phyloP scores from a whole-genome alignment of 2,888 invertebrate species.

The Catocala sponsa region DNA sequence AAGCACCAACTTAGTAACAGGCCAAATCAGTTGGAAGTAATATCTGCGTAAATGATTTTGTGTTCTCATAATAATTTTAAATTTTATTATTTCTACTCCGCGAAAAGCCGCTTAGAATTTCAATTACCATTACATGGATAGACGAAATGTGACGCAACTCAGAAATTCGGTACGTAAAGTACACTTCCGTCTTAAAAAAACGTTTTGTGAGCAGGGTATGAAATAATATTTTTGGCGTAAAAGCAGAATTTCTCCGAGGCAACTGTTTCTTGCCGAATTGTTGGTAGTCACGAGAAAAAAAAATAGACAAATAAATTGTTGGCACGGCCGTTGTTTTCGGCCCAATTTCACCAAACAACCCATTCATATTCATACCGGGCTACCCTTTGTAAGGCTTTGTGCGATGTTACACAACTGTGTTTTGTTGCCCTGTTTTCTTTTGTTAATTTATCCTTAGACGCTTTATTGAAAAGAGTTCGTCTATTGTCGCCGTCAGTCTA shows the following conservation, averaged over 20 bases:
- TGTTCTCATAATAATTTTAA: constrained; percentile 5
- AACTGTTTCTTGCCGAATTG: constrained; percentile 34
- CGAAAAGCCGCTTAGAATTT: constrained; percentile 16
- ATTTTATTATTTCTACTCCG: neutral
- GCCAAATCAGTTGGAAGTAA: constrained; percentile 1
- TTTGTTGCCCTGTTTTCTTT: constrained; percentile 72
- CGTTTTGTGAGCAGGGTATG: constrained; percentile 24
- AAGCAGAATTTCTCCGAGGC: constrained; percentile 44
- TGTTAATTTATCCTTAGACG: constrained; percentile 67
- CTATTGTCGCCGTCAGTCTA: constrained; percentile 43
- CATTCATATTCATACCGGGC: constrained; percentile 84
- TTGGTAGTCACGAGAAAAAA: constrained; percentile 48
- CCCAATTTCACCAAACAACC: constrained; percentile 78
- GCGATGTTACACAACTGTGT: constrained; percentile 72
- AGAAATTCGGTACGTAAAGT: constrained; percentile 43
- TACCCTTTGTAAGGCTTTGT: constrained; percentile 82
- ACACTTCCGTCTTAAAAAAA: constrained; percentile 40
- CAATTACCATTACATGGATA: constrained; percentile 20
- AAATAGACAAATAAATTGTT: constrained; percentile 53
- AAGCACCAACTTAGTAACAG: constrained; percentile 1
- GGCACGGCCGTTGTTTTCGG: constrained; percentile 59
- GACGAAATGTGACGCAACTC: constrained; percentile 20
- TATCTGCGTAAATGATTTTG: constrained; percentile 4
- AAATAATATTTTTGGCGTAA: constrained; percentile 38
- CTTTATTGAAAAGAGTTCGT: constrained; percentile 42